Base-by-base conservation (phyloP, 2,797 vertebrate genomes). In the Parotocinclus haroldoi region DNA sequence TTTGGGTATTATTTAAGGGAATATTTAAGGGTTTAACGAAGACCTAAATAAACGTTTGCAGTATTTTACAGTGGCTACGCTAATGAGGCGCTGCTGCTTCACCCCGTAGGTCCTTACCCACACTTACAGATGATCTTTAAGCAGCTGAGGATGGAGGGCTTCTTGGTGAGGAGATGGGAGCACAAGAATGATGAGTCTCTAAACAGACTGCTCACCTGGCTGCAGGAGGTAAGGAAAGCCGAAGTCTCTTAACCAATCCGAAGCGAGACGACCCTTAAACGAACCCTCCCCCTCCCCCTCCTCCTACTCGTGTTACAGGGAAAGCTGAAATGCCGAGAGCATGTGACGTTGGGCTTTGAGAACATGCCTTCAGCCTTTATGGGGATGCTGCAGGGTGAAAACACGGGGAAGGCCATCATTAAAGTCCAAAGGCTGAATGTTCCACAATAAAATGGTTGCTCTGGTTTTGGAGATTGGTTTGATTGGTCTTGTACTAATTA, bases 301-400 rank as follows among this genome's bases (percentile, higher is more conserved):
- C 9, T 16, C 63, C 37, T 76, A 14, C 11, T 8, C 68, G 39
- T 55, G 40, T 19, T 48, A 37, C 84, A 98, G 94, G 93, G 91
- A 60, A 95, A 95, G 79, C 75, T 97, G 69, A 85, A 90, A 73
- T 89, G 10, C 57, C 76, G 14, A 0, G 94, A 98, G 80, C 80
- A 93, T 1, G 0, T 95, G 66, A 94, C 84, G 1, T 81, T 87
- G 76, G 93, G 94, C 63, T 97, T 96, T 88, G 89, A 92, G 69
- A 95, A 94, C 71, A 95, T 95, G 93, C 95, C 94, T 0, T 63
- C 70, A 61, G 93, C 93, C n/a, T 98, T 97, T 48, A 94, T 95
- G 76, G 93, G 91, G 72, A 76, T 97, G 86, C 78, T 97, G 73
- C 85, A 58, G 48, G 95, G 95, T 75, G 90, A 93, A 27, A 98